Evolutionary conservation across 2,888 invertebrate genomes (phyloP).

Genomic region (Leucania comma): DNA sequence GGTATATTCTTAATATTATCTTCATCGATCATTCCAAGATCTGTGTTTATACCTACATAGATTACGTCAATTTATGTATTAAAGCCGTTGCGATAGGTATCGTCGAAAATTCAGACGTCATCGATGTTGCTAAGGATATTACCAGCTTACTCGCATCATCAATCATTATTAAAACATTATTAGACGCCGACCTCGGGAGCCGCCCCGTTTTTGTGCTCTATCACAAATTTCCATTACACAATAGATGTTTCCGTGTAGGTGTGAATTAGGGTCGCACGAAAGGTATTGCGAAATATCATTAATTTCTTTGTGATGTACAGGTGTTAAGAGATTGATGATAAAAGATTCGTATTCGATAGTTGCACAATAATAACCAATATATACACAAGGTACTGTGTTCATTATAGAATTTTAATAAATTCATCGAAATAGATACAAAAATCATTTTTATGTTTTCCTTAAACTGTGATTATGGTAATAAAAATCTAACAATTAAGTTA

Average conservation of each 20-base stretch:
- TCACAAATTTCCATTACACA: conserved; percentile 61
- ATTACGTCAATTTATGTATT: conserved; percentile 42
- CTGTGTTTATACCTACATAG: conserved; percentile 25
- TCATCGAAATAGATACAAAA: conserved; percentile 15
- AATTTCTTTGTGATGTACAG: conserved; percentile 25
- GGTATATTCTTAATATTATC: conserved; percentile 3
- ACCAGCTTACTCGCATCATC: conserved; percentile 54
- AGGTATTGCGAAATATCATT: conserved; percentile 50
- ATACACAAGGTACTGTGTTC: not conserved
- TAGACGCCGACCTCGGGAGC: conserved; percentile 64
- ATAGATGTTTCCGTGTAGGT: conserved; percentile 61
- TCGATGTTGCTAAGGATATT: conserved; percentile 56
- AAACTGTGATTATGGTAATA: conserved; percentile 44
- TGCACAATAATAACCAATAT: conserved; percentile 6
- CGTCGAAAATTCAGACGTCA: conserved; percentile 52
- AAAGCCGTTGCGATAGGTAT: conserved; percentile 54
- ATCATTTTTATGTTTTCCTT: conserved; percentile 16
- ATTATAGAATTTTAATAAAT: conserved; percentile 9
- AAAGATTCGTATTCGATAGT: conserved; percentile 12
- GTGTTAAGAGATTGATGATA: conserved; percentile 16
- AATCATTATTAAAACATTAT: conserved; percentile 70
- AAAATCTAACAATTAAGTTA: conserved; percentile 48
- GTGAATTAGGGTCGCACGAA: conserved; percentile 51
- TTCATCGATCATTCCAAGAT: conserved; percentile 26
- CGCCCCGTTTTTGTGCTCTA: conserved; percentile 65